Percentiles rank a stretch among this genome's conserved stretches.
Conservation (phyloP, 2,888 invertebrate genomes). For the Plagiodera versicolora region DNA sequence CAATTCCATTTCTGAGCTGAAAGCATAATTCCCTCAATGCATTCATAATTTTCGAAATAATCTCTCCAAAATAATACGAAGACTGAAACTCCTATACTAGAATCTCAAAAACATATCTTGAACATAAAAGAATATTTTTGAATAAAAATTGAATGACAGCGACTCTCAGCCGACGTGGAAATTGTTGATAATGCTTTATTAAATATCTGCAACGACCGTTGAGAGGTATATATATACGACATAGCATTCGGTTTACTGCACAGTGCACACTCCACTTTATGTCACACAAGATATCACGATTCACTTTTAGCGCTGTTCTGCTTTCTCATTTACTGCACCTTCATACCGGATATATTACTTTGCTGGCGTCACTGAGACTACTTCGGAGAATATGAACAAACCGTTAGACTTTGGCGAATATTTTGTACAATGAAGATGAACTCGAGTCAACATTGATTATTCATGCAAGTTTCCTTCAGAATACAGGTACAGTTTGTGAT, state of each 20-base stretch:
- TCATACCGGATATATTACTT: background rate
- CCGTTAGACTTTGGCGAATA: background rate
- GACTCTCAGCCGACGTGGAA: background rate
- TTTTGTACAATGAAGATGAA: background rate
- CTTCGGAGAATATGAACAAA: background rate
- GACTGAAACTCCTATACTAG: background rate
- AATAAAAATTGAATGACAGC: background rate
- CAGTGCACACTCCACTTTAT: background rate
- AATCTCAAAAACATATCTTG: background rate
- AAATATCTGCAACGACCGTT: background rate
- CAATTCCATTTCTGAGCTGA: too few relatives aligned
- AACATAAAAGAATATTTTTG: background rate
- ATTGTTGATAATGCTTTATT: background rate
- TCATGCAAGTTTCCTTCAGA: too few relatives aligned
- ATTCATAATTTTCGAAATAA: too few relatives aligned
- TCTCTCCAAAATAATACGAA: too few relatives aligned
- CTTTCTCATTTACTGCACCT: constrained; percentile 1
- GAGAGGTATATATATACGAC: background rate
- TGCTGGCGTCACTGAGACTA: background rate
- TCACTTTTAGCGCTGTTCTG: background rate
- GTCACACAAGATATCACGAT: background rate
- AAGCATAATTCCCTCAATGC: too few relatives aligned
- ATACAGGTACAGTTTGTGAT: too few relatives aligned
- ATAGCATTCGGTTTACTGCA: background rate
- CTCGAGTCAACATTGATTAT: background rate